phyloP scores from a whole-genome alignment of 1,140 invertebrate species.

The Rhyzopertha dominica region DNA sequence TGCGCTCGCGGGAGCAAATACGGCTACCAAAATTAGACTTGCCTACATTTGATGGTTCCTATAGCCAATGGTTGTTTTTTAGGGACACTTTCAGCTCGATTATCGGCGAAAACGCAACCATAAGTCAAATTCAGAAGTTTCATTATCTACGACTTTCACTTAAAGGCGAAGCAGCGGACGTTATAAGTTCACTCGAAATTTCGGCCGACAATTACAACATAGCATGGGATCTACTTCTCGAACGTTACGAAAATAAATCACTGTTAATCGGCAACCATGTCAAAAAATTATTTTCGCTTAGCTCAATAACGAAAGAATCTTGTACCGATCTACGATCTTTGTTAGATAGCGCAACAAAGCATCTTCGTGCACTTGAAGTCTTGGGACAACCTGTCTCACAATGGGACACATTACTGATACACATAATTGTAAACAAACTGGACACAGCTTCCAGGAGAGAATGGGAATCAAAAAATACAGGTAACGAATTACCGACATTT shows the following conservation, averaged over 20 bases:
- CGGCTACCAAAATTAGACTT: slow-evolving; percentile 26
- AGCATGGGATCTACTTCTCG: slow-evolving; percentile 35
- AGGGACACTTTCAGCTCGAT: slow-evolving; percentile 33
- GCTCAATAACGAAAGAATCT: slow-evolving; percentile 15
- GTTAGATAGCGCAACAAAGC: slow-evolving; percentile 13
- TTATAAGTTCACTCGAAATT: slow-evolving; percentile 33
- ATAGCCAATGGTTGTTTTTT: slow-evolving; percentile 36
- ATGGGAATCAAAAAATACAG: neutral
- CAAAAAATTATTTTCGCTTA: slow-evolving; percentile 16
- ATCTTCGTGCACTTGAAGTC: slow-evolving; percentile 15
- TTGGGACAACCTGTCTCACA: slow-evolving; percentile 14
- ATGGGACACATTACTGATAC: slow-evolving; percentile 14
- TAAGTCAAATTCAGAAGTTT: slow-evolving; percentile 34
- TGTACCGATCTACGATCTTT: slow-evolving; percentile 8
- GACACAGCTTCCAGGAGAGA: neutral
- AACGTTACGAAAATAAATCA: slow-evolving; percentile 36
- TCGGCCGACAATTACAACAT: slow-evolving; percentile 31
- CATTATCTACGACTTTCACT: slow-evolving; percentile 35
- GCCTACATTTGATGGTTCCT: slow-evolving; percentile 32
- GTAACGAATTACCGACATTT: neutral
- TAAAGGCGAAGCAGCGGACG: slow-evolving; percentile 29
- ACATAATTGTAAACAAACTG: neutral
- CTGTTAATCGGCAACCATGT: slow-evolving; percentile 25
- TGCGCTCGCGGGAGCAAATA: too few species aligned
- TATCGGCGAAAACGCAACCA: slow-evolving; percentile 28